Conservation (phyloP, 2,113 vertebrate species). For the Anas platyrhynchos region DNA sequence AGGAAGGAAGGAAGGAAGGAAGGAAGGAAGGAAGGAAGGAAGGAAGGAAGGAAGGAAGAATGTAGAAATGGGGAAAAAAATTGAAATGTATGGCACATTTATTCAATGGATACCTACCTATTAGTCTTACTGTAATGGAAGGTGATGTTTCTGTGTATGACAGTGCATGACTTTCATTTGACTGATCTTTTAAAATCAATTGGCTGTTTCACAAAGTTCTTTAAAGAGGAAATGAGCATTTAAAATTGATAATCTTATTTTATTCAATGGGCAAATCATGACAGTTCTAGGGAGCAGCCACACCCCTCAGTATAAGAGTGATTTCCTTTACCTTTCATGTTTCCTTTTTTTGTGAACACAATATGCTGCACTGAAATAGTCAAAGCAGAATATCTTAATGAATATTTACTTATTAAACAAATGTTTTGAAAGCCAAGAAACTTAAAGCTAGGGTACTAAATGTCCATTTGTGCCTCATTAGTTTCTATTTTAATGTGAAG, state of each 20-base stretch:
- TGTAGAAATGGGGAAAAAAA: neutral
- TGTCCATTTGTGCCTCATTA: neutral
- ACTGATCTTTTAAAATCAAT: neutral
- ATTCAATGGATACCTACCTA: neutral
- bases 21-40: no score
- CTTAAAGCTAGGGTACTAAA: neutral
- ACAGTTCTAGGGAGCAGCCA: neutral
- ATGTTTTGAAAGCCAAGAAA: neutral
- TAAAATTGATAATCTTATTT: neutral
- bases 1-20: no score
- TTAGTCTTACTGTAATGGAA: neutral
- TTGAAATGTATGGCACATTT: neutral
- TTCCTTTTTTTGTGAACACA: neutral
- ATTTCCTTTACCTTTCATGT: neutral
- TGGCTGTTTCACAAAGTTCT: neutral
- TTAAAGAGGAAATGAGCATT: neutral
- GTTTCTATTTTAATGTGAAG: neutral
- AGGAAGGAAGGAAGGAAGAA: neutral
- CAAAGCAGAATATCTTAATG: neutral
- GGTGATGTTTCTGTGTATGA: neutral
- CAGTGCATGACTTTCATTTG: neutral
- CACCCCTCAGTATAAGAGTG: fast-evolving
- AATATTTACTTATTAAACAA: neutral
- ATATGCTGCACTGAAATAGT: neutral
- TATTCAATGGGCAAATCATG: neutral